Conservation (phyloP, 1,140 invertebrate genomes). For the Euschistus heros region DNA sequence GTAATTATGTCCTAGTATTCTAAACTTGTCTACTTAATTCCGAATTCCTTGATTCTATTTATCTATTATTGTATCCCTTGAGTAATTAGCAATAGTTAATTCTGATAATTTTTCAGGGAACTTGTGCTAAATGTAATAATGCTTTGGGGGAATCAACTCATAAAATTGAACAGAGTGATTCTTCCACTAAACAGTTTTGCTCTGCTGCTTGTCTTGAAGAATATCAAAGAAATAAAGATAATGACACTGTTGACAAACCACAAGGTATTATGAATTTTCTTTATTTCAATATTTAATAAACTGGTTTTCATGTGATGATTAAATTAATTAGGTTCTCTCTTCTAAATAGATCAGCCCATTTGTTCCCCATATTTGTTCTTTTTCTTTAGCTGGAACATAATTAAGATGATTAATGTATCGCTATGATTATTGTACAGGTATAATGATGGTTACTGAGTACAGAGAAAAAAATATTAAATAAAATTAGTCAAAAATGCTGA, state of each 20-base stretch:
- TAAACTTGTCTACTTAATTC: too few species aligned
- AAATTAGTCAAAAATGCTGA: too few species aligned
- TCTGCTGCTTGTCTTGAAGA: conserved; percentile 61
- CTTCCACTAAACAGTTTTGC: conserved; percentile 69
- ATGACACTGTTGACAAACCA: not conserved
- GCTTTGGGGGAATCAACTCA: conserved; percentile 57
- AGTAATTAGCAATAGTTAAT: too few species aligned
- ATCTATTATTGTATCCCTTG: too few species aligned
- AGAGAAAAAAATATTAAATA: too few species aligned
- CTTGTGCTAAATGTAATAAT: conserved; percentile 58
- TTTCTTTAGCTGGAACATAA: not conserved
- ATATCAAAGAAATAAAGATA: conserved; percentile 58
- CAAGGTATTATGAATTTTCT: not conserved
- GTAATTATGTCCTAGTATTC: too few species aligned
- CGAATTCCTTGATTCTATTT: too few species aligned
- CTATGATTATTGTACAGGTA: too few species aligned
- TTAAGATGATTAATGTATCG: not conserved
- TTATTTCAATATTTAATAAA: not conserved
- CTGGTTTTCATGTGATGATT: too few species aligned
- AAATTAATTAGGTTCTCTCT: not conserved
- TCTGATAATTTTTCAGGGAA: conserved; percentile 8
- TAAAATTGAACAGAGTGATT: conserved; percentile 39
- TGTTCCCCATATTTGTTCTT: not conserved
- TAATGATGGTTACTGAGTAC: too few species aligned
- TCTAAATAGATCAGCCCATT: not conserved